Evolutionary conservation across 2,113 vertebrate genomes (phyloP).

Genomic region (Lepidothrix coronata): DNA sequence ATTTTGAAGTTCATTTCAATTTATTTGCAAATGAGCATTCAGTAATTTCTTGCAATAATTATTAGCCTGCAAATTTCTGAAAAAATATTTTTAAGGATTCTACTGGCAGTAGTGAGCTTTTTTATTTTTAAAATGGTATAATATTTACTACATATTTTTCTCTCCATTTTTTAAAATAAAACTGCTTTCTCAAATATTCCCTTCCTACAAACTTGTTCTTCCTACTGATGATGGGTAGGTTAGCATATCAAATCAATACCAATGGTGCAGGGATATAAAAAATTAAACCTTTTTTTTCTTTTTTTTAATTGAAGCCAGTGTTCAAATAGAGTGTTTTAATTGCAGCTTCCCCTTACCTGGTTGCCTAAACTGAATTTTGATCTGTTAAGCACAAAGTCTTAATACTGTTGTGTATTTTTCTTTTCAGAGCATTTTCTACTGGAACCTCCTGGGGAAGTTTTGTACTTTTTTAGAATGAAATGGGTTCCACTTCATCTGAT

Average conservation of each 20-base stretch:
- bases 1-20: neutral
- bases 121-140: neutral
- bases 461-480: neutral
- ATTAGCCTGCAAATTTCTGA: neutral
- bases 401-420: neutral
- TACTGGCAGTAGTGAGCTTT: neutral
- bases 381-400: neutral
- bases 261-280: neutral
- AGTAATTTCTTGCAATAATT: neutral
- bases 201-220: neutral
- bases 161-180: accelerated
- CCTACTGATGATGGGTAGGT: neutral
- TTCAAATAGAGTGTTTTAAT: neutral
- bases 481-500: neutral
- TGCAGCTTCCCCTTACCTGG: neutral
- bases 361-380: neutral
- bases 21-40: neutral
- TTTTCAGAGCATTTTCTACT: neutral
- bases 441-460: neutral
- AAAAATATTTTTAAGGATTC: neutral
- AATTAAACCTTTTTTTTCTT: neutral
- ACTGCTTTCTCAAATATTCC: neutral
- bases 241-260: neutral
- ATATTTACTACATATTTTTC: neutral
- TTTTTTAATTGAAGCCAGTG: neutral